Conservation (phyloP, 2,888 invertebrate species). For the Pomacea canaliculata region DNA sequence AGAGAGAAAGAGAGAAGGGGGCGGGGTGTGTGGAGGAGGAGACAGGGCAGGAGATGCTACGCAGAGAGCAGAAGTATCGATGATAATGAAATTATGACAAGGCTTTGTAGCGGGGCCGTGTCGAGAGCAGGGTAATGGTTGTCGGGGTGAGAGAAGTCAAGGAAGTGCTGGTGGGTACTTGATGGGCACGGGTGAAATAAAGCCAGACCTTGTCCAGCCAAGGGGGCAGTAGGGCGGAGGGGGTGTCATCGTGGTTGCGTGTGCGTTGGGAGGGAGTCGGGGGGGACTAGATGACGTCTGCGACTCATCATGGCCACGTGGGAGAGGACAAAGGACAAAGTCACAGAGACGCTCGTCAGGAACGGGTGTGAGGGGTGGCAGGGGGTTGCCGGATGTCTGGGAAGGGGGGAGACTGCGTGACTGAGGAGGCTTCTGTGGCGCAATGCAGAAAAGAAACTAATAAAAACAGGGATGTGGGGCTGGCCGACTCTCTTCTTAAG, state of each 20-base stretch:
- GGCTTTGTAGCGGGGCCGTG: neutral
- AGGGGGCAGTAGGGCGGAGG: neutral
- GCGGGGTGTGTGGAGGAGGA: too few relatives aligned
- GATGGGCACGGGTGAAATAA: neutral
- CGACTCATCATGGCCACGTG: neutral
- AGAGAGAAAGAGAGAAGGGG: too few relatives aligned
- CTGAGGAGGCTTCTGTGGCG: neutral
- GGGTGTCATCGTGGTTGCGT: neutral
- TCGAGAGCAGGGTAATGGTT: neutral
- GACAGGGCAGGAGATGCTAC: too few relatives aligned
- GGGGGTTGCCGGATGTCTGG: neutral
- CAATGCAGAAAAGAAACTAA: neutral
- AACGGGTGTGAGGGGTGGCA: neutral
- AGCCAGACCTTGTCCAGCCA: neutral
- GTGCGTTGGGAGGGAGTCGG: neutral
- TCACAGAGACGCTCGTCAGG: too few relatives aligned
- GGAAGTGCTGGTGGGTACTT: neutral
- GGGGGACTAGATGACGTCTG: neutral
- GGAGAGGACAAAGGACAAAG: too few relatives aligned
- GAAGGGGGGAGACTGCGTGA: neutral
- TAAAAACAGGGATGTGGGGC: too few relatives aligned
- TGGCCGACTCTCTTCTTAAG: too few relatives aligned
- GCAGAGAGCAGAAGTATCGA: slow-evolving; percentile 18
- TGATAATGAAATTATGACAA: slow-evolving; percentile 27
- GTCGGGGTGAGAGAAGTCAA: neutral